Conservation (phyloP, 2,888 invertebrate genomes). For the Hydroisotoma schaefferi region DNA sequence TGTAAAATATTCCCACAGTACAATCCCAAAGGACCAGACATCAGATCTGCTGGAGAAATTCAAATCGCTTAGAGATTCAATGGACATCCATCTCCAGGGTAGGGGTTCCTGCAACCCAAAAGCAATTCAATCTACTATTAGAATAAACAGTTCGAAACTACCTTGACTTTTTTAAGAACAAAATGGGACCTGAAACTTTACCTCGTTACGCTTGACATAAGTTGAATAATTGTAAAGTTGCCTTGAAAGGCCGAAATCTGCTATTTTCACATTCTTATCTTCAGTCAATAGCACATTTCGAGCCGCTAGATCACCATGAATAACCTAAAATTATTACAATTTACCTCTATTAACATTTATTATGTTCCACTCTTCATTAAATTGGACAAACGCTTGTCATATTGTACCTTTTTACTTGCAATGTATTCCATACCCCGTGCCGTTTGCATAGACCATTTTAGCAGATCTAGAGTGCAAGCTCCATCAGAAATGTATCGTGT, state of each 20-base stretch:
- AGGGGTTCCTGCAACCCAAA: too few species aligned
- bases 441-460: conserved; percentile 6
- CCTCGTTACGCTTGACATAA: too few species aligned
- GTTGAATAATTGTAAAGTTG: conserved; percentile 15
- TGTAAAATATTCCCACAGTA: too few species aligned
- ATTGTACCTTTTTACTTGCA: conserved; percentile 7
- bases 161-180: too few species aligned
- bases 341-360: neutral
- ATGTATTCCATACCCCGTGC: conserved; percentile 16
- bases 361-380: neutral
- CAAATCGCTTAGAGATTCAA: too few species aligned
- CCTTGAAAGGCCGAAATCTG: conserved; percentile 13
- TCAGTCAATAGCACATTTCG: conserved; percentile 10
- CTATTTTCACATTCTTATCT: conserved; percentile 8
- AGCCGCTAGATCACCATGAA: conserved; percentile 7
- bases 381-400: neutral
- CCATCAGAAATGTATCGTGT: too few species aligned
- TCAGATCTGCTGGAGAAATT: too few species aligned
- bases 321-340: neutral
- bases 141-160: too few species aligned
- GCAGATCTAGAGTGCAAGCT: neutral
- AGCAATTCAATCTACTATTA: too few species aligned
- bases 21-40: too few species aligned
- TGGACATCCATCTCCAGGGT: too few species aligned
- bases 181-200: too few species aligned